phyloP scores from a whole-genome alignment of 2,797 vertebrate genomes.

The Amblyraja radiata region DNA sequence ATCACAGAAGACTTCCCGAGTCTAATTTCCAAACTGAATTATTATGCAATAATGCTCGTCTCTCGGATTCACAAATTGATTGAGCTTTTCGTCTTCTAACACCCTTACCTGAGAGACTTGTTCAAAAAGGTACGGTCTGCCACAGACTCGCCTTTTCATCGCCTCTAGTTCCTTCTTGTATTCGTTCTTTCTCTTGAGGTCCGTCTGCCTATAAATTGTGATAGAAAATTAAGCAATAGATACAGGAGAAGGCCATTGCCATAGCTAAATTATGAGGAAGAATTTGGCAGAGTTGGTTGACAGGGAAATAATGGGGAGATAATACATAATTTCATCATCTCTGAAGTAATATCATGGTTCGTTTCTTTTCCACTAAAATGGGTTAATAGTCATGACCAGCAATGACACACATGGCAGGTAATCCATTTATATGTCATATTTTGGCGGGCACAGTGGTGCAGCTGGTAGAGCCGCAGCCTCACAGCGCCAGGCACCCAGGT shows the following conservation, averaged over 20 bases:
- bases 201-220: conserved; percentile 63
- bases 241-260: too few relatives aligned
- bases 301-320: neutral
- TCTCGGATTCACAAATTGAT: neutral
- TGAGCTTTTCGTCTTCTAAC: neutral
- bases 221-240: neutral
- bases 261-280: neutral
- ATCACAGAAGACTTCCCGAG: neutral
- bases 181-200: conserved; percentile 72
- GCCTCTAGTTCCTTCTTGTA: conserved; percentile 78
- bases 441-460: too few relatives aligned
- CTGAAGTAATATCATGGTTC: neutral
- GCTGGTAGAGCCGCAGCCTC: too few relatives aligned
- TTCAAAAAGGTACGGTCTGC: conserved; percentile 82
- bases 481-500: too few relatives aligned
- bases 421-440: neutral
- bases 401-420: neutral
- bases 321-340: neutral
- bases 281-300: neutral
- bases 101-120: conserved; percentile 76
- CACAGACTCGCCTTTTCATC: conserved; percentile 75
- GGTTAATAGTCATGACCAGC: neutral
- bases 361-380: neutral
- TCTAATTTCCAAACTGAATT: neutral
- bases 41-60: neutral